Evolutionary conservation across 2,797 vertebrate species (phyloP), one percentile per base, ranked within the genome.

Genomic region (Lagorchestes hirsutus): DNA sequence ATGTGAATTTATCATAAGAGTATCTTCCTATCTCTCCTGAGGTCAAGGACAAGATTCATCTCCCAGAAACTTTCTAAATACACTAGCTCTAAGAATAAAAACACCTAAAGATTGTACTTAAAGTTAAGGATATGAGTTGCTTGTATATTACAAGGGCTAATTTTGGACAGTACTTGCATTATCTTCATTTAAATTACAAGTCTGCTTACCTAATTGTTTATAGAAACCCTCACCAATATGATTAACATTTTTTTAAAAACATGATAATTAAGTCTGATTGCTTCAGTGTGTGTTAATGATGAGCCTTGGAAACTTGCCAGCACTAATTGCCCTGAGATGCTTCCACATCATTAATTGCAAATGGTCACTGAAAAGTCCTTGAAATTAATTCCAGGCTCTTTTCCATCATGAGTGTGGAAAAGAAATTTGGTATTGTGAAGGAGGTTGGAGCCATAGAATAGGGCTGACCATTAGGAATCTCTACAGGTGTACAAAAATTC

Each of bases 341-440:
- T 98, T 97, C 95, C 92, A 9, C n/a, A 95, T 93, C 96, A 98
- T 97, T 98, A 98, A 97, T 98, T 98, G 96, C 92, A 98, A 98
- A 98, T 74, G 97, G 96, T 87, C 96, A 91, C 95, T 98, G 96
- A 97, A 74, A 96, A 98, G 97, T 92, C 98, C 98, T 98, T 98
- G 96, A 97, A 97, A 98, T 97, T 92, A 97, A 96, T 97, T 98
- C 4, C 92, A 82, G 1, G 92, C 96, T 96, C 94, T n/a, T 56
- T 97, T 97, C 98, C 95, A 91, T 96, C 97, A 92, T 50, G 97
- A 96, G 97, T 97, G 92, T 94, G 96, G 97, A 98, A 95, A 98
- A 98, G 13, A 98, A 98, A 98, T 98, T 98, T 98, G 94, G 92
- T 95, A 98, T 97, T 96, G 98, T 98, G 98, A 98, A 98, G 97